Evolutionary conservation across 2,113 vertebrate genomes (phyloP), one percentile per base, ranked within the genome.

Genomic region (Tragelaphus buxtoni): DNA sequence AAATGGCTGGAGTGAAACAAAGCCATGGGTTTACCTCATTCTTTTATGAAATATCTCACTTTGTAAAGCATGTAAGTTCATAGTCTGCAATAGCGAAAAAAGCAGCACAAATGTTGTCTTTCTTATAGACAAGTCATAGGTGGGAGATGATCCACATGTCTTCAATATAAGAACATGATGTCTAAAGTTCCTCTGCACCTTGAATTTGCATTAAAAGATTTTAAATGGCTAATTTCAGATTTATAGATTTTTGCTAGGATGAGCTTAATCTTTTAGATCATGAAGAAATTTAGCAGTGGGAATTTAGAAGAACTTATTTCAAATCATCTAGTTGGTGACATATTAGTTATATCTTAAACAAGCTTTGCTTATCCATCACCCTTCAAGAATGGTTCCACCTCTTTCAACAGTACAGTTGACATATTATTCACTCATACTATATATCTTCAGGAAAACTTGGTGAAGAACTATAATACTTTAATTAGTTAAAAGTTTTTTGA

Each of bases 281-380:
- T 93, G 91, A 97, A 88, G 32, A 72, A 97, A 82, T 91, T 81
- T 95, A 97, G 84, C 91, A 96, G 35, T 95, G 11, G 69, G 35
- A 77, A 92, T 49, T 91, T 92, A 91, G 74, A 79, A 77, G 58
- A 81, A 97, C 93, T 92, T 90, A 90, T 97, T 98, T 96, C 85
- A 96, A 93, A 77, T 95, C 53, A 96, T 98, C 47, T 94, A 81
- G 93, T 58, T 97, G 49, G 87, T 98, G 92, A 98, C 96, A 98
- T 97, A 98, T 98, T 97, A 98, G 98, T 98, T 98, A 63, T 47
- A 98, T 88, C 91, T 87, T 88, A 97, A 97, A 95, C 91, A 90
- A 96, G 47, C 56, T 84, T 95, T 97, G 91, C 95, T 98, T 98
- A 97, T 60, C 42, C 69, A 92, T 97, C 95, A 96, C 39, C 74